A percentile compares a stretch with the other conserved stretches of the same genome.
These are phyloP conservation scores for Brachypodius melanocephalos DNA, from an alignment of 2,113 vertebrate species.

Conservation along the genomic window DNA sequence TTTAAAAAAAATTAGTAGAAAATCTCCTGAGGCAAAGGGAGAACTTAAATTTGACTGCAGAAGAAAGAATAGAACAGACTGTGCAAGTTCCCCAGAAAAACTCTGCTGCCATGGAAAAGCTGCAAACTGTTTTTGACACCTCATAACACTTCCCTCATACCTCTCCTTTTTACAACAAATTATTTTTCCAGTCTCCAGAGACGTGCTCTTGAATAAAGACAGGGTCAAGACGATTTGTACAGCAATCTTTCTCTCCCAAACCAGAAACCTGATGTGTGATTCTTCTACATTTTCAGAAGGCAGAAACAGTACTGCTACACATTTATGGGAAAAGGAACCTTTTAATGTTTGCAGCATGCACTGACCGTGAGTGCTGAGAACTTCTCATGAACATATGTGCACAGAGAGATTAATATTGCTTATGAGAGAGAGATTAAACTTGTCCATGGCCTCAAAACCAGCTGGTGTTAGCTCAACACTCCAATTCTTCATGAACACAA, in stretches of 20 bases:
- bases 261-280: background rate
- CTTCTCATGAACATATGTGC: rapidly evolving
- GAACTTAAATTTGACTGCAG: background rate
- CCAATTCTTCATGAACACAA: background rate
- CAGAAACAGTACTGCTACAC: rapidly evolving
- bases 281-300: background rate
- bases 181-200: background rate
- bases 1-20: background rate
- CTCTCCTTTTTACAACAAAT: background rate
- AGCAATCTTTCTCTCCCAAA: background rate
- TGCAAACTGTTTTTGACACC: background rate
- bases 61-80: background rate
- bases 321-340: background rate
- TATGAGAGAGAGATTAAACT: background rate
- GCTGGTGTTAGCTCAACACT: background rate
- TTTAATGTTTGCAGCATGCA: background rate
- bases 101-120: background rate
- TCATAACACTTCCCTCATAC: background rate
- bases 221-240: background rate
- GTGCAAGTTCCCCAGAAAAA: background rate
- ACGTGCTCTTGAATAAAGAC: background rate
- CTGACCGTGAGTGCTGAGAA: background rate
- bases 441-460: background rate
- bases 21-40: background rate
- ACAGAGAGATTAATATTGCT: background rate